These are phyloP conservation scores for Rhyacichthys aspro DNA, from an alignment of 2,797 vertebrate species.

Conservation along the genomic window DNA sequence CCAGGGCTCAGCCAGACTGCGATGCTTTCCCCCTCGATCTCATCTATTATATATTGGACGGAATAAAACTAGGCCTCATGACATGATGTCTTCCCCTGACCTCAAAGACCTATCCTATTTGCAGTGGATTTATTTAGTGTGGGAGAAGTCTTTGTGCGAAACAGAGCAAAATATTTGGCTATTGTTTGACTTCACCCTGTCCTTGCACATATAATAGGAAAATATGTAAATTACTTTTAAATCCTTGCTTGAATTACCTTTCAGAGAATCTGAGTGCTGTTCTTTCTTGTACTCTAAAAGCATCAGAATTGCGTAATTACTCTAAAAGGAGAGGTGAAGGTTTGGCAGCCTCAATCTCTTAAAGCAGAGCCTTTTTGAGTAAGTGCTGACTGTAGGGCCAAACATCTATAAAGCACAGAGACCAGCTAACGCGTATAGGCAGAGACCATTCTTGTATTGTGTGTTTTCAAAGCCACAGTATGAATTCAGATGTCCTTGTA, in stretches of 20 bases:
- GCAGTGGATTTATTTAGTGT: slow-evolving; percentile 32
- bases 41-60: slow-evolving; percentile 72
- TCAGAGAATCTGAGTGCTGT: slow-evolving; percentile 69
- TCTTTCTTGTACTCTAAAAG: slow-evolving; percentile 53
- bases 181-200: slow-evolving; percentile 47
- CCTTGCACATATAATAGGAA: slow-evolving; percentile 54
- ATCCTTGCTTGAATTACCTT: slow-evolving; percentile 74
- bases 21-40: slow-evolving; percentile 41
- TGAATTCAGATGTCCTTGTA: not conserved
- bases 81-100: slow-evolving; percentile 62
- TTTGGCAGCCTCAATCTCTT: slow-evolving; percentile 78
- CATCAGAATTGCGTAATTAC: slow-evolving; percentile 75
- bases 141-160: slow-evolving; percentile 32
- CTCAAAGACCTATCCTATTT: slow-evolving; percentile 64
- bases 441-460: slow-evolving; percentile 44
- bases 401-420: slow-evolving; percentile 72
- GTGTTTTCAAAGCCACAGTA: slow-evolving; percentile 37
- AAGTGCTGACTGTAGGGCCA: slow-evolving; percentile 64
- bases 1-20: slow-evolving; percentile 56
- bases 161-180: slow-evolving; percentile 47
- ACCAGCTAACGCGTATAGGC: slow-evolving; percentile 46
- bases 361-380: slow-evolving; percentile 72
- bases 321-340: slow-evolving; percentile 75
- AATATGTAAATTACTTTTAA: slow-evolving; percentile 65
- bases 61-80: slow-evolving; percentile 68